Percentiles rank a stretch among this genome's conserved stretches.
These are phyloP conservation scores for Pterois miles DNA, from an alignment of 2,797 vertebrate species.

Conservation along the genomic window DNA sequence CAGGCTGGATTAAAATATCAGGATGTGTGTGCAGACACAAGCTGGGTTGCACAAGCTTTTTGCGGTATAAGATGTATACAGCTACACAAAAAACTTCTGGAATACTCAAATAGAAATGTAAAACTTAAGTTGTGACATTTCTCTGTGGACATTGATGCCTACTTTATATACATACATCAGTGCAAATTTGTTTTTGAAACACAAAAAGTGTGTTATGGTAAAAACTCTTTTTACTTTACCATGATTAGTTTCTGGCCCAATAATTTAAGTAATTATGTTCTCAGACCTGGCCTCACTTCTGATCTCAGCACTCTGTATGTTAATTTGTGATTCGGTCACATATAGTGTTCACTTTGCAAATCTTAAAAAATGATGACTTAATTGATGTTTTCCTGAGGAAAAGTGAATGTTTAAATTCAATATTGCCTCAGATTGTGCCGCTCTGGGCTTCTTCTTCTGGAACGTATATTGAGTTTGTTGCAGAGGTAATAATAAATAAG, in stretches of 20 bases:
- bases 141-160: background rate
- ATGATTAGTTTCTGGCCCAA: background rate
- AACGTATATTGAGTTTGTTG: background rate
- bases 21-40: background rate
- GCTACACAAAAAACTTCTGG: background rate
- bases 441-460: background rate
- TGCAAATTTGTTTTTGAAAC: background rate
- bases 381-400: background rate
- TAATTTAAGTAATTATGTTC: background rate
- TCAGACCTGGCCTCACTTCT: background rate
- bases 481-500: background rate
- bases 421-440: background rate
- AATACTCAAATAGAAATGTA: background rate
- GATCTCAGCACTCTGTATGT: background rate
- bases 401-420: background rate
- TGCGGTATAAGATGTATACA: background rate
- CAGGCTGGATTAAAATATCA: conserved; percentile 17
- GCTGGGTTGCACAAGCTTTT: background rate
- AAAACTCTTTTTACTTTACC: background rate
- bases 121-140: background rate
- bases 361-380: too few relatives aligned
- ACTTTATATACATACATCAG: too few relatives aligned
- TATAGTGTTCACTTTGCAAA: background rate
- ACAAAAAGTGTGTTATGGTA: background rate
- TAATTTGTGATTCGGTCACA: background rate